Base-by-base conservation (phyloP, 2,113 vertebrate species). In the Megaceryle maxima region DNA sequence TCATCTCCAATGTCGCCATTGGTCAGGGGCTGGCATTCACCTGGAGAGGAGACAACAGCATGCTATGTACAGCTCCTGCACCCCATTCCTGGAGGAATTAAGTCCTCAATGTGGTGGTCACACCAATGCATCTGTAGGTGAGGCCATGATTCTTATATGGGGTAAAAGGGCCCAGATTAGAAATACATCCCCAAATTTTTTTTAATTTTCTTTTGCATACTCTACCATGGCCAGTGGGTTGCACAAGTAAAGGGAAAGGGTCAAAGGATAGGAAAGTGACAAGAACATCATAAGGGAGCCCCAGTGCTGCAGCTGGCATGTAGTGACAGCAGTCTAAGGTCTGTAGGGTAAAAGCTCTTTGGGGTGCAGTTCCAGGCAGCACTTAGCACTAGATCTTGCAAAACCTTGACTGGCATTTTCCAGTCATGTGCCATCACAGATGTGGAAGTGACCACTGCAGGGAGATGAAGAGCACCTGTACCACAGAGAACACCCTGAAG, bases 11-110 rank as follows among this genome's bases (percentile, higher is more conserved):
- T 29, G 1, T 62, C 70, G 17, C 95, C 44, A 0, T 53, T 79
- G 6, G 68, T 15, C 20, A 84, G 82, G 24, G 86, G 82, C 72
- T 96, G 97, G 67, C 96, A 92, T 39, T 90, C 97, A 68, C 97
- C 98, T 98, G 96, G 16, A 82, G 35, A 43, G 33, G 75, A 77
- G 53, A 95, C 25, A 89, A 19, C 0, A 2, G 51, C 35, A 78
- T 0, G 0, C 24, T 29, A 10, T 10, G 43, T 25, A 35, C 21
- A 72, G 31, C n/a, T 50, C 44, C 60, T 18, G 44, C 17, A 44
- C 29, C 22, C 33, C 1, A 0, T 10, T 33, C 48, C 50, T 41
- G 25, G 1, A 4, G 37, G 12, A 73, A 18, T 16, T 29, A 8
- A 83, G 35, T 53, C 41, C 57, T 73, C 63, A 68, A 22, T 0